phyloP scores from a whole-genome alignment of 2,113 vertebrate species.

The Hemicordylus capensis region DNA sequence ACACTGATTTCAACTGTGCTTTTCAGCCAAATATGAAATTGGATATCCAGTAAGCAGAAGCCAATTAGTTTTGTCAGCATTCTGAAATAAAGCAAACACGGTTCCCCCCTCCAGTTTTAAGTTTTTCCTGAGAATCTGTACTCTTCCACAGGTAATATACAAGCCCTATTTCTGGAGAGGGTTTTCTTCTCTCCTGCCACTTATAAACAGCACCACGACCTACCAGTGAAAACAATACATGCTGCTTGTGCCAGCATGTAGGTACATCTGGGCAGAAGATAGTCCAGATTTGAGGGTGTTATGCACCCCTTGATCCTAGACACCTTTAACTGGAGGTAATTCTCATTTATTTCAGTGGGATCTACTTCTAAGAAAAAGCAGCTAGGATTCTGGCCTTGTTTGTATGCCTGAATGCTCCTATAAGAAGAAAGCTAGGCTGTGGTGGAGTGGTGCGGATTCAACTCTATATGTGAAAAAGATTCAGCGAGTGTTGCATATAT shows the following conservation, averaged over 20 bases:
- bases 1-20: not conserved
- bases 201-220: not conserved
- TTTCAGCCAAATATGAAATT: not conserved
- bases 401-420: fast-evolving
- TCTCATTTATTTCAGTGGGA: not conserved
- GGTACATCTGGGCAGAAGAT: not conserved
- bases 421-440: fast-evolving
- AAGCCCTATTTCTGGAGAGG: not conserved
- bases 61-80: not conserved
- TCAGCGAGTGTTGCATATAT: fast-evolving
- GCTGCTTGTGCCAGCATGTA: not conserved
- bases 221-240: not conserved
- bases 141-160: not conserved
- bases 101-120: not conserved
- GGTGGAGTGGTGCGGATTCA: fast-evolving
- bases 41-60: not conserved
- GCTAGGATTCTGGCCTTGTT: not conserved
- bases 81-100: not conserved
- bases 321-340: not conserved
- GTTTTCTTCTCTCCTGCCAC: not conserved
- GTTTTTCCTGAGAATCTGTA: not conserved
- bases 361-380: not conserved
- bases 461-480: fast-evolving
- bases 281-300: not conserved
- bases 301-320: not conserved